Evolutionary conservation across 2,888 invertebrate species (phyloP), one percentile per base, ranked within the genome.

Genomic region (Prosapia bicincta): DNA sequence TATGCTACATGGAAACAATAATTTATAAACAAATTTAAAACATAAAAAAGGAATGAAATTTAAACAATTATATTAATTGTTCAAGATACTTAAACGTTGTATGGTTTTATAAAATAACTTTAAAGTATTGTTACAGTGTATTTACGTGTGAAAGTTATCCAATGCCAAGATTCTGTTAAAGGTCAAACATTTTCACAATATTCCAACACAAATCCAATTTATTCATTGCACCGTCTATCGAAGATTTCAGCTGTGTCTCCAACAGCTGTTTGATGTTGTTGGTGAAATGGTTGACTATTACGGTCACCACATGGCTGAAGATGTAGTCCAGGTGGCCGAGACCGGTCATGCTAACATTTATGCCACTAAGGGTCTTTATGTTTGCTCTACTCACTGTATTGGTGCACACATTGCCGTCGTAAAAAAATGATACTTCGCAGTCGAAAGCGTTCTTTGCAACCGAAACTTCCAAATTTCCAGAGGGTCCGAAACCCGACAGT

Each of bases 371-470:
- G 1, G 23, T 7, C 23, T 38, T 38, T 7, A 70, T 20, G 5
- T 9, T 20, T 13, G 15, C 38, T 3, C n/a, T 0, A 26, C 38
- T 26, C 32, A 70, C 32, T 25, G 25, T 26, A 0, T 10, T n/a
- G 7, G 38, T 72, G 66, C 72, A 72, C 24, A 65, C 72, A 26
- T 28, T 32, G 66, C 32, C 65, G 9, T 65, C 66, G 30, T 24
- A 72, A 26, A n/a, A 20, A 15, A 38, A 70, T 3, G 70, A 25
- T 25, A 70, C 1, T n/a, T 70, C 38, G 26, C 38, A 13, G 26
- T 43, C 38, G 9, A 70, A 7, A 9, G 70, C 23, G 38, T 70
- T 70, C 5, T 10, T 38, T 5, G 7, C 38, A 24, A 70, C 38
- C 1, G 23, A 15, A 15, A 38, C 5, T 15, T 25, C 13, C 23